Evolutionary conservation across 2,113 vertebrate species (phyloP), one percentile per base, ranked within the genome.

Genomic region (Leucoraja erinaceus): DNA sequence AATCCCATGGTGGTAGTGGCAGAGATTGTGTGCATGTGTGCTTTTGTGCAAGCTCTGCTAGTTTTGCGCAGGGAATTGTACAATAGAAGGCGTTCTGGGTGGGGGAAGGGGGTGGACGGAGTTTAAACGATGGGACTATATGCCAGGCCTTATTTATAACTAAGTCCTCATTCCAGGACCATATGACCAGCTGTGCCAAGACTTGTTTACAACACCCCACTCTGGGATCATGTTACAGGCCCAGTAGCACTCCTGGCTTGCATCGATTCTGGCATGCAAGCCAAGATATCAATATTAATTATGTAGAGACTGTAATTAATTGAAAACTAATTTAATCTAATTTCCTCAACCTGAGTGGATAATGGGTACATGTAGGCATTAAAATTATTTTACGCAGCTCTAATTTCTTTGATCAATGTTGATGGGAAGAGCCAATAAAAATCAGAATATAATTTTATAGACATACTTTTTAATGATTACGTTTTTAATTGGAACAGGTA

Each of bases 221-320:
- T 63, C 83, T 88, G 83, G 83, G 83, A 88, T 88, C 59, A 66
- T 88, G 59, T 88, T 88, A 16, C 83, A 88, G 59, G 28, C 83
- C 12, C 83, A 88, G 83, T 88, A 88, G 83, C 83, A 88, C 59
- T 88, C 83, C 83, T 88, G 83, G 83, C 83, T 88, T 88, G 83
- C 83, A 88, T 88, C 83, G 83, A 88, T 88, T 88, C 83, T 88
- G 83, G 83, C 83, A 66, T 88, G 59, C 83, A 88, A 31, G 83
- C 83, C 83, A 66, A 88, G 83, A 88, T 88, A 88, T 88, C 83
- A 88, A 88, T 88, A 88, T 88, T 88, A 88, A 88, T 88, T 88
- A 88, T 88, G 83, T 88, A 88, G 59, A 88, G 83, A 88, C n/a
- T 88, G 83, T 88, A 88, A 88, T 88, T 88, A 88, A 88, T 88